These are phyloP conservation scores for Podargus strigoides DNA, from an alignment of 2,797 vertebrate genomes.

Conservation along the genomic window DNA sequence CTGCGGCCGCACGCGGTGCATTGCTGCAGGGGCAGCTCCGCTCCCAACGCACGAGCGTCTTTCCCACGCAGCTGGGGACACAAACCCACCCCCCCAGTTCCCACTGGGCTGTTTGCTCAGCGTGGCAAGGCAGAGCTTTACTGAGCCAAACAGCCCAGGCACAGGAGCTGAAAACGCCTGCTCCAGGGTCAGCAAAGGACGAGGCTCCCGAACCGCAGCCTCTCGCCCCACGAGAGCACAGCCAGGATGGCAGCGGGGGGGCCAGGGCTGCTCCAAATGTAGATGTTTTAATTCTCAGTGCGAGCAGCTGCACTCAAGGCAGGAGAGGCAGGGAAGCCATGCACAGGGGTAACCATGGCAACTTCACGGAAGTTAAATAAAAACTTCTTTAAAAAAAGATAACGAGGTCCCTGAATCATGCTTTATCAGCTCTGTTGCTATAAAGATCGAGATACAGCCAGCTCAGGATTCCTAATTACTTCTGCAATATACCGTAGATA, in stretches of 20 bases:
- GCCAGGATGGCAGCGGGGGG: neutral
- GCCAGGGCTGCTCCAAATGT: conserved; percentile 8
- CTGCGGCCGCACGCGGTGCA: fast-evolving
- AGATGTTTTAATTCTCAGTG: conserved; percentile 45
- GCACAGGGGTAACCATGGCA: conserved; percentile 75
- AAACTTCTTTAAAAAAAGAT: conserved; percentile 69
- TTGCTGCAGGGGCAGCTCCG: neutral
- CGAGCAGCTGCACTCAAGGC: conserved; percentile 48
- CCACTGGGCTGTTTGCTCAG: neutral
- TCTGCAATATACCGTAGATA: conserved; percentile 43
- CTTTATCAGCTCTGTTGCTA: conserved; percentile 34
- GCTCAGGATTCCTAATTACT: conserved; percentile 52
- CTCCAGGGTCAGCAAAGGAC: neutral
- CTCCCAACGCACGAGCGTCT: neutral
- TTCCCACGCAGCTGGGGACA: neutral
- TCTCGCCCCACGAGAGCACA: neutral
- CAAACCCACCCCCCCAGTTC: neutral
- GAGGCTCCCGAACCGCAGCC: neutral
- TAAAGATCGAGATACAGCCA: conserved; percentile 44
- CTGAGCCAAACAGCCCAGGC: neutral
- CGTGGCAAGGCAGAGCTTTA: neutral
- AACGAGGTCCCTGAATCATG: conserved; percentile 64
- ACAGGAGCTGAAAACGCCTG: neutral
- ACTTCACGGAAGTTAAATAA: conserved; percentile 70
- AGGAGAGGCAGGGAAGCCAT: conserved; percentile 43